Evolutionary conservation across 2,113 vertebrate genomes (phyloP), one percentile per base, ranked within the genome.

Genomic region (Porphyrio hochstetteri): DNA sequence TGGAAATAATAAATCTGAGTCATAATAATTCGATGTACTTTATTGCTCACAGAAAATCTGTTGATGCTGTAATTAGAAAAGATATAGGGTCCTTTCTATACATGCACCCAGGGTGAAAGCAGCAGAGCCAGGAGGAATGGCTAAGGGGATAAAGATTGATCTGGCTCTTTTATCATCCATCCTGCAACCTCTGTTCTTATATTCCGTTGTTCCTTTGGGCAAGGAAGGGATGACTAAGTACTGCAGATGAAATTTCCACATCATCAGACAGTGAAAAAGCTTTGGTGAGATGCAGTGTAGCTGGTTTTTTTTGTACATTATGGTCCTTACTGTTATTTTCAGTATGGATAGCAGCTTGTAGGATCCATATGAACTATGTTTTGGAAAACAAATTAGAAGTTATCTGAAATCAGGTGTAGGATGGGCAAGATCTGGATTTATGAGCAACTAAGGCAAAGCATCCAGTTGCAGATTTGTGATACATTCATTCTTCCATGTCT

Each of bases 321-420:
- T 38, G 13, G 28, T 56, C 36, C 16, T 72, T 60, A 20, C 1
- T 53, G 21, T 59, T 81, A 13, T 52, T 95, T 92, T 83, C 36
- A 29, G 3, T 59, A 14, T 28, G 36, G 60, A 33, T 5, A 67
- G 46, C 13, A 18, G 11, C 67, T 90, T 63, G 15, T 76, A 36
- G 53, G 29, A 29, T 68, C 42, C 55, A 4, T 46, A 31, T 60
- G 52, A 91, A 20, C n/a, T 93, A 16, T 33, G 59, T 42, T 96
- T 86, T 75, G 56, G 57, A 82, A 91, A 83, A 77, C 21, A 44
- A 90, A 65, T 74, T 36, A n/a, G 11, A 82, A 68, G 28, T 57
- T 87, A 69, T 68, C 79, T 90, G 17, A 64, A 31, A 27, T 70
- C 1, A 9, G 42, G 57, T 85, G 27, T 82, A 53, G 71, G 55